Conservation (phyloP, 2,113 vertebrate genomes). For the Craseonycteris thonglongyai region DNA sequence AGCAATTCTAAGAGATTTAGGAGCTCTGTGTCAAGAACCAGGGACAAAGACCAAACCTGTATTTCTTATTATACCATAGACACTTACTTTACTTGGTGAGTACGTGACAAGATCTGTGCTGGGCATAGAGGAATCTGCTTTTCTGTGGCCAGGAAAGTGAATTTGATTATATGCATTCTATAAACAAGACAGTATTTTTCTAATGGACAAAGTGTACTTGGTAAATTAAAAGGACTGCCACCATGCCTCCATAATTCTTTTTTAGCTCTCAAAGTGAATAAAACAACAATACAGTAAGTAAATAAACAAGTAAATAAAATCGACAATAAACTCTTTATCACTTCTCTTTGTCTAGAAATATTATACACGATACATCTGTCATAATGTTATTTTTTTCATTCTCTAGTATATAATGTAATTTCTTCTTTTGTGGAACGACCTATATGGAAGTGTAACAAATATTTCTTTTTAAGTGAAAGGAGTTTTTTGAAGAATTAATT, state of each 20-base stretch:
- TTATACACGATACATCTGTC: background rate
- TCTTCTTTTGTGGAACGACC: background rate
- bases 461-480: background rate
- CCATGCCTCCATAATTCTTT: conserved; percentile 54
- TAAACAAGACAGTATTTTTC: conserved; percentile 38
- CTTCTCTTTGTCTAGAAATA: conserved; percentile 39
- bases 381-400: background rate
- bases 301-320: conserved; percentile 72
- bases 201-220: conserved; percentile 19
- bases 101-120: background rate
- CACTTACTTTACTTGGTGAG: background rate
- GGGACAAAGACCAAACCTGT: background rate
- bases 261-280: conserved; percentile 38
- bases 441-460: background rate
- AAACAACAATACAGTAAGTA: conserved; percentile 51
- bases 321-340: conserved; percentile 65
- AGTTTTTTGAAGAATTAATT: background rate
- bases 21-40: background rate
- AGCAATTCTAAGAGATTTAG: background rate
- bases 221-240: conserved; percentile 47
- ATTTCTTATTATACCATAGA: background rate
- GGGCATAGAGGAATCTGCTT: background rate
- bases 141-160: background rate
- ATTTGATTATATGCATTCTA: background rate
- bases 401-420: background rate